Evolutionary conservation across 2,888 invertebrate species (phyloP).

Genomic region (Diploptera punctata): DNA sequence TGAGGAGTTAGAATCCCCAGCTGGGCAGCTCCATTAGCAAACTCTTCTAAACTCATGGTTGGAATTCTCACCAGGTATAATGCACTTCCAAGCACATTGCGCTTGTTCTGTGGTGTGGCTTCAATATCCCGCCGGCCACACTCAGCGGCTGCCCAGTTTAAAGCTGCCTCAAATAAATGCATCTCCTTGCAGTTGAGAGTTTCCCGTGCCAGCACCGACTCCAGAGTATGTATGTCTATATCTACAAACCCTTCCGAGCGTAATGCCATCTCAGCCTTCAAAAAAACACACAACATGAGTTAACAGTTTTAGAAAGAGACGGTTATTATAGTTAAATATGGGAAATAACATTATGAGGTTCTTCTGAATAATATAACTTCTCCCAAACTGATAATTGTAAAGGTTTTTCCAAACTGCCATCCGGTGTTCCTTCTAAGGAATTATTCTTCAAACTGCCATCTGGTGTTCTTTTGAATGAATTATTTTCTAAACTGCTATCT

Average conservation of each 20-base stretch:
- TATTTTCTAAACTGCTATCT: no score
- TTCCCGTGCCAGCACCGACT: constrained; percentile 89
- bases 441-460: no score
- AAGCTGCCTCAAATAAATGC: constrained; percentile 86
- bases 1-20: constrained; percentile 89
- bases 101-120: constrained; percentile 78
- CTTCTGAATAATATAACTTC: no score
- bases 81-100: constrained; percentile 76
- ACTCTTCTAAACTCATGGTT: constrained; percentile 92
- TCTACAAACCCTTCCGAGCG: constrained; percentile 96
- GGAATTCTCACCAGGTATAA: constrained; percentile 91
- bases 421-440: no score
- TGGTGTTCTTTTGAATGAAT: no score
- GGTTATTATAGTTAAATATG: no score
- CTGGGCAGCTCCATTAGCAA: constrained; percentile 95
- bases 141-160: constrained; percentile 93
- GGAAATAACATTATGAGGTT: no score
- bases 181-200: constrained; percentile 95
- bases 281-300: no score
- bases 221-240: constrained; percentile 91
- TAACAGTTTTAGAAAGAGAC: no score
- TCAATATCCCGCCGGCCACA: constrained; percentile 85
- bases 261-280: constrained; percentile 93
- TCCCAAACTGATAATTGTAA: no score
- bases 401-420: no score